Conservation (phyloP, 1,140 invertebrate species). For the Pseudachorutes palmiensis region DNA sequence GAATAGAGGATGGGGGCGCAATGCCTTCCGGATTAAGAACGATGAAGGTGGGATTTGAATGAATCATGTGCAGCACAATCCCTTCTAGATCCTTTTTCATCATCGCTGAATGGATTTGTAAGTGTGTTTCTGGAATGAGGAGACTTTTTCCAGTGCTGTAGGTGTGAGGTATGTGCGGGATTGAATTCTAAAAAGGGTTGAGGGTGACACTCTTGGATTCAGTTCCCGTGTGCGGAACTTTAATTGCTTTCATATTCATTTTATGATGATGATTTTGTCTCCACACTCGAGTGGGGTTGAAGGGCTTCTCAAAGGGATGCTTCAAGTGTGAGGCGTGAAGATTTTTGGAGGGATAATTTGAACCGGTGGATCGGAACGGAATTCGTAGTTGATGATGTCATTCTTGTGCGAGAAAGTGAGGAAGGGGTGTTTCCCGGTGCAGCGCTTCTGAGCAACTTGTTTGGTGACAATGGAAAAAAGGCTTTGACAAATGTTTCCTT, state of each 20-base stretch:
- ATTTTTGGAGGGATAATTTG: constrained; percentile 4
- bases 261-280: neutral
- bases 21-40: too few relatives aligned
- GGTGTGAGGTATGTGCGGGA: neutral
- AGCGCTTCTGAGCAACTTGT: neutral
- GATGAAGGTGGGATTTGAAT: too few relatives aligned
- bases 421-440: neutral
- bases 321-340: constrained; percentile 7
- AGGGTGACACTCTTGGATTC: neutral
- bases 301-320: neutral
- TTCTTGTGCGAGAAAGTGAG: neutral
- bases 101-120: too few relatives aligned
- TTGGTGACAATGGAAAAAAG: constrained; percentile 4
- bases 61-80: too few relatives aligned
- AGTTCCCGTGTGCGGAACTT: neutral
- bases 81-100: too few relatives aligned
- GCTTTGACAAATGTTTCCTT: constrained; percentile 6
- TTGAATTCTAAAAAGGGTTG: constrained; percentile 1
- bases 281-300: neutral
- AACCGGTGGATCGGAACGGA: constrained; percentile 5
- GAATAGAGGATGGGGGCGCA: too few relatives aligned
- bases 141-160: neutral
- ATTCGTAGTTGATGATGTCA: constrained; percentile 4
- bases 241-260: constrained; percentile 11
- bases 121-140: neutral